Evolutionary conservation across 2,797 vertebrate genomes (phyloP).

Genomic region (Cirrhinus mrigala): DNA sequence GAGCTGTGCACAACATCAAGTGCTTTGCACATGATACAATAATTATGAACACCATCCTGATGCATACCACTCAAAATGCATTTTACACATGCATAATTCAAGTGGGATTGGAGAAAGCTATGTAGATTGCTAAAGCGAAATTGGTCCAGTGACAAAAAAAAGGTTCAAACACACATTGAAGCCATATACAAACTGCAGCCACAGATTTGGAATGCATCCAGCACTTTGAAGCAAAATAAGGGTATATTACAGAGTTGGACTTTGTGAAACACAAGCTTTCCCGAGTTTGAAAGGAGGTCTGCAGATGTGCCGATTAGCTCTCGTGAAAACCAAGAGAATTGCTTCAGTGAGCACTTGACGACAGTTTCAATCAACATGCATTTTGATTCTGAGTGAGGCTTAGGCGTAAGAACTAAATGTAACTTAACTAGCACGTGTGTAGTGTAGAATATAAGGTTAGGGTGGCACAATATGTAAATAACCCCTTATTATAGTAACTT

Average conservation of each 20-base stretch:
- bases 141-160: conserved; percentile 12
- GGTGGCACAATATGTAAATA: background rate
- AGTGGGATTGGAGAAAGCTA: background rate
- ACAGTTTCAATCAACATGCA: conserved; percentile 21
- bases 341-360: conserved; percentile 15
- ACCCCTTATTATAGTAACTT: background rate
- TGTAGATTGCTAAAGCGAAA: conserved; percentile 5
- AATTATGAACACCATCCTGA: background rate
- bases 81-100: background rate
- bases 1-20: conserved; percentile 1
- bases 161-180: conserved; percentile 8
- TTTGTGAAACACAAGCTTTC: background rate
- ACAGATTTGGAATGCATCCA: background rate
- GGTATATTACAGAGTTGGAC: conserved; percentile 10
- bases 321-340: conserved; percentile 12
- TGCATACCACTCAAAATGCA: background rate
- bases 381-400: background rate
- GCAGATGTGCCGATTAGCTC: conserved; percentile 34
- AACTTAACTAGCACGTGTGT: background rate
- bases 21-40: background rate
- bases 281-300: conserved; percentile 5
- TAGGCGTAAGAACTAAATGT: background rate
- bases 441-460: background rate
- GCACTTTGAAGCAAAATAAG: conserved; percentile 23
- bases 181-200: conserved; percentile 6